These are phyloP conservation scores for Pristis pectinata DNA, from an alignment of 2,797 vertebrate genomes.

Conservation along the genomic window DNA sequence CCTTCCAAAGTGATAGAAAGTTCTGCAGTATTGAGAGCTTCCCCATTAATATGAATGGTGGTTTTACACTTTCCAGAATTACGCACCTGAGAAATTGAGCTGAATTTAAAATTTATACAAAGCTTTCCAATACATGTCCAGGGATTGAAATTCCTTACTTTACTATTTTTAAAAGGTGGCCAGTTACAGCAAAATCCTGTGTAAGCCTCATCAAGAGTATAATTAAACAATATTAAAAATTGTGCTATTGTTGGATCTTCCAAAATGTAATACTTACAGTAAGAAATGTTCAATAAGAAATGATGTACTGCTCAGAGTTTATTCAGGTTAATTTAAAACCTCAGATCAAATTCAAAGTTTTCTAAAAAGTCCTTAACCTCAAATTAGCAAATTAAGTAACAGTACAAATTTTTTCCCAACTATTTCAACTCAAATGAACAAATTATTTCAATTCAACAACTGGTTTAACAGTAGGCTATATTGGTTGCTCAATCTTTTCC, in stretches of 20 bases:
- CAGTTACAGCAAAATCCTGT: neutral
- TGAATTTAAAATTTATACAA: neutral
- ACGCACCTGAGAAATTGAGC: neutral
- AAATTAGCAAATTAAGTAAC: neutral
- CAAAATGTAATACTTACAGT: neutral
- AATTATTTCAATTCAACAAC: neutral
- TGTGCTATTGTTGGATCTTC: neutral
- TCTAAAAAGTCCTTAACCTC: neutral
- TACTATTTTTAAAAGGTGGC: neutral
- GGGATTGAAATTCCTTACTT: neutral
- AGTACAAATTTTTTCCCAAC: neutral
- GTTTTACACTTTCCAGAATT: neutral
- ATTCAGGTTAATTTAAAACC: neutral
- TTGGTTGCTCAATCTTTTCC: neutral
- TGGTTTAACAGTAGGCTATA: neutral
- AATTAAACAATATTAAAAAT: conserved; percentile 4
- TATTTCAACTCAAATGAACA: neutral
- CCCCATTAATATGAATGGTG: neutral
- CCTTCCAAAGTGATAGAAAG: neutral
- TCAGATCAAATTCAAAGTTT: neutral
- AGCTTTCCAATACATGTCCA: neutral
- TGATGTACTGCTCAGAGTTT: neutral
- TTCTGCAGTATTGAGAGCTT: neutral
- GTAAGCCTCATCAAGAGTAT: neutral
- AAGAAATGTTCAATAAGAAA: neutral